phyloP scores from a whole-genome alignment of 2,888 invertebrate genomes.

The Abscondita cerata region DNA sequence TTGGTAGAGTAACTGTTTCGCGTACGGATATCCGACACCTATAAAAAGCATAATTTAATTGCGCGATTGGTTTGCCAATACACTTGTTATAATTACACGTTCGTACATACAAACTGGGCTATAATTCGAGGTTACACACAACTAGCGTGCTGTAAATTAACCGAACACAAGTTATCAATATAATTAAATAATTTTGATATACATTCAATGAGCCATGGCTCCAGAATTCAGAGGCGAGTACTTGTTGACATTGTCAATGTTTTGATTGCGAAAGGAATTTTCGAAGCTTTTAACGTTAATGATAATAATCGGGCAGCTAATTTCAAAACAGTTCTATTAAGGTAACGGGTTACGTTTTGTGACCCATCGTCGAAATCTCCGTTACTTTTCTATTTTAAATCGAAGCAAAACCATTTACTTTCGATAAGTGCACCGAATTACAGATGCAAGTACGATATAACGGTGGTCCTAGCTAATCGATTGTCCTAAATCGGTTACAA shows the following conservation, averaged over 20 bases:
- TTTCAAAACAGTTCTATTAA: slow-evolving; percentile 2
- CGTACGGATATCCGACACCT: slow-evolving; percentile 41
- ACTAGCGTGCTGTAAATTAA: slow-evolving; percentile 28
- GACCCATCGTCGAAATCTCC: slow-evolving; percentile 10
- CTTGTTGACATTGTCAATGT: not conserved
- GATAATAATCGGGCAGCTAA: slow-evolving; percentile 4
- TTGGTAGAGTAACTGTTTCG: slow-evolving; percentile 11
- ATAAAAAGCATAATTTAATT: slow-evolving; percentile 40
- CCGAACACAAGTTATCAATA: slow-evolving; percentile 26
- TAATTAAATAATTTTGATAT: slow-evolving; percentile 34
- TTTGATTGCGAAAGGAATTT: not conserved
- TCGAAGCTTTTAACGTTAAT: slow-evolving; percentile 3
- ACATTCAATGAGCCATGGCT: slow-evolving; percentile 27
- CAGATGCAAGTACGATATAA: slow-evolving; percentile 9
- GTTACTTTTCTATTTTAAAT: slow-evolving; percentile 8
- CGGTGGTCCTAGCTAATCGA: slow-evolving; percentile 7
- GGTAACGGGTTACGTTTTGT: slow-evolving; percentile 4
- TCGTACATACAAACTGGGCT: slow-evolving; percentile 30
- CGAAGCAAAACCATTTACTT: slow-evolving; percentile 4
- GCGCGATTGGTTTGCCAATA: slow-evolving; percentile 37
- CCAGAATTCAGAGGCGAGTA: not conserved
- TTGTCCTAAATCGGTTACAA: slow-evolving; percentile 24
- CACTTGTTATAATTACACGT: slow-evolving; percentile 39
- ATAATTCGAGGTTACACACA: slow-evolving; percentile 34
- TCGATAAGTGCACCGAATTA: slow-evolving; percentile 6